Base-by-base conservation (phyloP, 2,888 invertebrate genomes). In the Hyles lineata region DNA sequence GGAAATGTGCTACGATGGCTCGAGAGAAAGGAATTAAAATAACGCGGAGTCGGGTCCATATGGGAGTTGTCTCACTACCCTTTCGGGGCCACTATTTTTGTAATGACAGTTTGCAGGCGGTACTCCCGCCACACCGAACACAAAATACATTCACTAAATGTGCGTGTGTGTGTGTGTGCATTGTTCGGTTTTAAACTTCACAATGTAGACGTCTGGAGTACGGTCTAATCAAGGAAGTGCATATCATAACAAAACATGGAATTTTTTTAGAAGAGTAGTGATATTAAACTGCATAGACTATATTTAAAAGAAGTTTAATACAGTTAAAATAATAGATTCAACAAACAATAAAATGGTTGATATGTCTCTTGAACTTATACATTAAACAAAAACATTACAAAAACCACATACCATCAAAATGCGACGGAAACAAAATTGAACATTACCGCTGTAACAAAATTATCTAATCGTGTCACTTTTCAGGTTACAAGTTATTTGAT, bases 21-120 rank as follows among this genome's bases (percentile, higher is more conserved):
- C 61, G 78, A 85, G 83, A 86, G 85, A 89, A 88, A 87, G 87
- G 88, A 90, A 87, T 89, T 85, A 90, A 91, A 91, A 91, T 89
- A 88, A 87, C 85, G 70, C 35, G 19, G 23, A 23, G 52, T 81
- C 83, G 81, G 80, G 87, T 88, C 93, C 93, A 93, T 92, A 93
- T 93, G 93, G 90, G 85, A 85, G 87, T 76, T 88, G 90, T 93
- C 93, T 87, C 86, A 85, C 91, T 92, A 93, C 93, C 93, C 93
- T 94, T 94, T 93, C 92, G 91, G 85, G 89, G 86, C 90, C 92
- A 92, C 92, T 93, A 93, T 93, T 94, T 94, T 91, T 88, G 91
- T 93, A 93, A 90, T 93, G 94, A 94, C 93, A 92, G 91, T 91
- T 87, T 79, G 90, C 94, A 94, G 92, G 93, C 93, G 93, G 92